A percentile compares a stretch with the other conserved stretches of the same genome.
Evolutionary conservation across 1,140 invertebrate species (phyloP).

Genomic region (Drosophila nebulosa): DNA sequence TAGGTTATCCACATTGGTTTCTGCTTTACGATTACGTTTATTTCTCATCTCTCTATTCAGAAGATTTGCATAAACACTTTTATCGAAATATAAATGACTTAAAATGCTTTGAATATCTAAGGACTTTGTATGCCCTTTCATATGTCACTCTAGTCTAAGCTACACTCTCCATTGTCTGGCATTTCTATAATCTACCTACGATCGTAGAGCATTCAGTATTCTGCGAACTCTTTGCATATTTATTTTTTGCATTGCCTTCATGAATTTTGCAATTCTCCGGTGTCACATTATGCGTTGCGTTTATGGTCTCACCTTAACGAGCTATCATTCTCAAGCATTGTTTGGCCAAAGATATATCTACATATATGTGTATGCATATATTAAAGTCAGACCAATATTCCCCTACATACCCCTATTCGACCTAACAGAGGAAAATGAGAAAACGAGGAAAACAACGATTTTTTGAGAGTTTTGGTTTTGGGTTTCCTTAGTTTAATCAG

Average conservation of each 20-base stretch:
- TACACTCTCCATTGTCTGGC: no score
- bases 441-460: no score
- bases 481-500: neutral
- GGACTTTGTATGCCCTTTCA: conserved; percentile 19
- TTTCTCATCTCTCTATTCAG: conserved; percentile 11
- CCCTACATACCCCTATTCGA: no score
- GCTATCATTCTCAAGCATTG: conserved; percentile 46
- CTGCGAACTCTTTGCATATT: neutral
- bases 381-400: neutral
- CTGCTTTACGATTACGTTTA: conserved; percentile 50
- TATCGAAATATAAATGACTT: conserved; percentile 76
- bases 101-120: conserved; percentile 55
- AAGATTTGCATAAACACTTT: conserved; percentile 75
- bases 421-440: no score
- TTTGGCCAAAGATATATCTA: conserved; percentile 27
- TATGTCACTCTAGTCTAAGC: neutral
- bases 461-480: no score
- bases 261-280: conserved; percentile 59
- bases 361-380: neutral
- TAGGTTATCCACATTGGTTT: conserved; percentile 45
- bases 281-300: conserved; percentile 46
- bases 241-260: conserved; percentile 41
- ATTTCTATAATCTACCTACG: neutral
- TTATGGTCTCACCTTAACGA: conserved; percentile 60
- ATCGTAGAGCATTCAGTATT: conserved; percentile 14